A percentile compares a stretch with the other conserved stretches of the same genome.
These are phyloP conservation scores for Solenopsis fugax DNA, from an alignment of 1,140 invertebrate genomes.

Conservation along the genomic window DNA sequence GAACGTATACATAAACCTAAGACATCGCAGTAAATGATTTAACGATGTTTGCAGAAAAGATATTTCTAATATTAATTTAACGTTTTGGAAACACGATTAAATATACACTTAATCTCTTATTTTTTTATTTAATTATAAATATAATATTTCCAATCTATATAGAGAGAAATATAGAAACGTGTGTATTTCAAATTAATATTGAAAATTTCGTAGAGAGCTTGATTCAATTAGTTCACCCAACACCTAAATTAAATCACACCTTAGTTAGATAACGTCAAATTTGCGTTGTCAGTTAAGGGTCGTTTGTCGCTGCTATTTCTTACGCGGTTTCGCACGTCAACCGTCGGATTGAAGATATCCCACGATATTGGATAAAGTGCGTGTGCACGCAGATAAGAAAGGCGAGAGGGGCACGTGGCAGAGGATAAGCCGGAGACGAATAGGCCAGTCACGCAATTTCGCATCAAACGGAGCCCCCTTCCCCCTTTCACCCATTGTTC, in stretches of 20 bases:
- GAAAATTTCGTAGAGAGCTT: background rate
- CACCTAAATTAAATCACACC: background rate
- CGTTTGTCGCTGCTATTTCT: constrained; percentile 23
- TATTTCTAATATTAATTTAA: background rate
- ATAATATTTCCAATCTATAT: background rate
- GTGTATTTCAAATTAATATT: background rate
- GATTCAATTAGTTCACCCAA: background rate
- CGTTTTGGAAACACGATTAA: background rate
- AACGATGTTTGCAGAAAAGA: background rate
- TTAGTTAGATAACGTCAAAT: constrained; percentile 8
- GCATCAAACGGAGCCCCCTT: constrained; percentile 62
- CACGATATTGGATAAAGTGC: constrained; percentile 74
- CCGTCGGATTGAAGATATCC: constrained; percentile 69
- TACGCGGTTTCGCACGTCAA: constrained; percentile 41
- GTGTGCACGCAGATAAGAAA: constrained; percentile 74
- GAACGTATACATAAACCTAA: background rate
- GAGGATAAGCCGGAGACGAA: constrained; percentile 76
- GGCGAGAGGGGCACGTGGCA: constrained; percentile 64
- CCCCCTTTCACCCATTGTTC: background rate
- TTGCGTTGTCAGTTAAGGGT: background rate
- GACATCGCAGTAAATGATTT: background rate
- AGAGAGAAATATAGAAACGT: background rate
- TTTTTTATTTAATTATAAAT: background rate
- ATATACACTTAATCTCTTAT: background rate
- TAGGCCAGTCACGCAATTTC: constrained; percentile 76